Evolutionary conservation across 2,113 vertebrate species (phyloP).

Genomic region (Gulo gulo): DNA sequence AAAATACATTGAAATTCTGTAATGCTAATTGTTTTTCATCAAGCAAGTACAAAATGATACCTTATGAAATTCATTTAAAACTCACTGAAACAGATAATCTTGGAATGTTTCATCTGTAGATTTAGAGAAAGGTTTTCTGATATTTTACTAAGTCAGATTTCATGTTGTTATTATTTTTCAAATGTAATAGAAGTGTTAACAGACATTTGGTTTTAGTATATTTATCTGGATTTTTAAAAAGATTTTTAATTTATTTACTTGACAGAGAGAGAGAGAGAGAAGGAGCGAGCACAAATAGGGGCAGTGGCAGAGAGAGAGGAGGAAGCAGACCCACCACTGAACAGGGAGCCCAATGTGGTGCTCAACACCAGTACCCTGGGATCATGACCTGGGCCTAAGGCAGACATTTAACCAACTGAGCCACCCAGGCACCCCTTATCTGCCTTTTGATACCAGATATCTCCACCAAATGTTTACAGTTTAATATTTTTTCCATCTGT

Average conservation of each 20-base stretch:
- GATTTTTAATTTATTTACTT: too few relatives aligned
- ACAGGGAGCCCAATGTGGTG: background rate
- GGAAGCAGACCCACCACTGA: background rate
- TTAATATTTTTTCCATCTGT: background rate
- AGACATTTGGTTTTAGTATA: background rate
- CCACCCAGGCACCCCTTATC: background rate
- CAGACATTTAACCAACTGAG: background rate
- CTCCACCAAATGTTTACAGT: background rate
- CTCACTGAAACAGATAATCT: background rate
- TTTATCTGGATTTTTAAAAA: background rate
- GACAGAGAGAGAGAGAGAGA: too few relatives aligned
- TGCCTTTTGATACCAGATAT: background rate
- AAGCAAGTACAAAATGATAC: background rate
- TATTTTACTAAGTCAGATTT: background rate
- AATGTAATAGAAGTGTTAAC: background rate
- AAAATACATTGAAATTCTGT: background rate
- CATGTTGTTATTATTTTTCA: background rate
- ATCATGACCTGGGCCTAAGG: background rate
- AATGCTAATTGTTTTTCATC: background rate
- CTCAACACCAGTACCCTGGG: background rate
- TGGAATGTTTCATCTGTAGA: background rate
- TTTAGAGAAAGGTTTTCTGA: background rate
- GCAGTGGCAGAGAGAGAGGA: background rate
- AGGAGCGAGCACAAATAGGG: too few relatives aligned
- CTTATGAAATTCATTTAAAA: background rate